These are phyloP conservation scores for Lindbergichthys nudifrons DNA, from an alignment of 2,797 vertebrate genomes.

Conservation along the genomic window DNA sequence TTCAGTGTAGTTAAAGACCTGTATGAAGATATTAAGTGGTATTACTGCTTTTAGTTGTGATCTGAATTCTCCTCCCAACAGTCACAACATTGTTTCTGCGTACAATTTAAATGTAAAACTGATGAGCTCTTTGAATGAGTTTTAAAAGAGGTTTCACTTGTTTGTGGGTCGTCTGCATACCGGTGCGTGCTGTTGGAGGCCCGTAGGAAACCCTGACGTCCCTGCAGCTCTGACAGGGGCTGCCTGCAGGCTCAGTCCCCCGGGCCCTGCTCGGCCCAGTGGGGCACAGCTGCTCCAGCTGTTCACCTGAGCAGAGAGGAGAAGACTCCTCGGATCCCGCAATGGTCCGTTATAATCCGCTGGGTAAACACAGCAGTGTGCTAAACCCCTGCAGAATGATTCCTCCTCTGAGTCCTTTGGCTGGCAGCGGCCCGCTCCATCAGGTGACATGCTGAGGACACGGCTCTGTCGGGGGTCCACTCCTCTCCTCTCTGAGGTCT, in stretches of 20 bases:
- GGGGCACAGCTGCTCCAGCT: constrained; percentile 83
- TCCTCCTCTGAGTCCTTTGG: constrained; percentile 76
- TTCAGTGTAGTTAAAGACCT: no score
- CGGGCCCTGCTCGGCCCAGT: constrained; percentile 77
- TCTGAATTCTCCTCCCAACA: neutral
- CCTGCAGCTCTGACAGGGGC: constrained; percentile 82
- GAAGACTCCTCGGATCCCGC: constrained; percentile 75
- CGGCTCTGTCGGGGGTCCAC: constrained; percentile 79
- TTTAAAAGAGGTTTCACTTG: neutral
- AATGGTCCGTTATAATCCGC: constrained; percentile 80
- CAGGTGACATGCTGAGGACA: constrained; percentile 71
- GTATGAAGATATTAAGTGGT: neutral
- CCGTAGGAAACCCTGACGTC: constrained; percentile 81
- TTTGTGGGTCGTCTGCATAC: constrained; percentile 79
- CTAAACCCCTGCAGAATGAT: constrained; percentile 69
- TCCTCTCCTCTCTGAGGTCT: constrained; percentile 71
- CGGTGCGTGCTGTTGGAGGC: constrained; percentile 87
- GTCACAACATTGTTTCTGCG: neutral
- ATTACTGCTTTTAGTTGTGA: neutral
- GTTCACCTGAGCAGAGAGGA: constrained; percentile 83
- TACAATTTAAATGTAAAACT: neutral
- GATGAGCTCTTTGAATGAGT: neutral
- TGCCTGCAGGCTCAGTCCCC: constrained; percentile 74
- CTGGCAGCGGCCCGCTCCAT: constrained; percentile 58
- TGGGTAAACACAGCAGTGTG: constrained; percentile 82